Evolutionary conservation across 92 coral and sea anemone genomes (phyloP).

Genomic region (Montipora capitata): DNA sequence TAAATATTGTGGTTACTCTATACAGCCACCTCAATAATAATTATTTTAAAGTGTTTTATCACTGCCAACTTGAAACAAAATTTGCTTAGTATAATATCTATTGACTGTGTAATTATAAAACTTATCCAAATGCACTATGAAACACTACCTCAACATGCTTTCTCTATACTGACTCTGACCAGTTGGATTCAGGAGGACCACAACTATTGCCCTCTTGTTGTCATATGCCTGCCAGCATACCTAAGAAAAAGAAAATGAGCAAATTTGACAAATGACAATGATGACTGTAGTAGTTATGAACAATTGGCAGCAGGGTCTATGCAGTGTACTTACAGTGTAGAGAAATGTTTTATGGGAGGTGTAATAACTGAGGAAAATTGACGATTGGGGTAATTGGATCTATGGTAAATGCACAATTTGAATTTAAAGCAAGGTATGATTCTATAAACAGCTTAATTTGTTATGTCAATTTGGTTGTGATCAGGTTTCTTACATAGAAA

Average conservation of each 20-base stretch:
- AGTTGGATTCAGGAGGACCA: neutral
- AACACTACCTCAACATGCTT: slow-evolving; percentile 3
- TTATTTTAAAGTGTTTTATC: neutral
- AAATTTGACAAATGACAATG: neutral
- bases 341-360: neutral
- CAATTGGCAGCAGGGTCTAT: no score
- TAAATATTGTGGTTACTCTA: neutral
- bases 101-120: neutral
- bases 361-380: no score
- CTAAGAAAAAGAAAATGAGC: no score
- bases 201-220: slow-evolving; percentile 8
- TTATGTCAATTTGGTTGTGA: no score
- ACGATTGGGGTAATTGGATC: no score
- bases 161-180: neutral
- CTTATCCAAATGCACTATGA: neutral
- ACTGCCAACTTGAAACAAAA: no score
- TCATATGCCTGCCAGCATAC: slow-evolving; percentile 1
- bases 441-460: no score
- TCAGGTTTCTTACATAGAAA: no score
- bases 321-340: neutral
- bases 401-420: no score
- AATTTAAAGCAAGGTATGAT: no score
- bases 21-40: neutral
- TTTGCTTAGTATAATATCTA: neutral
- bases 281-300: no score